Base-by-base conservation (phyloP, 2,797 vertebrate genomes). In the Oophaga sylvatica region DNA sequence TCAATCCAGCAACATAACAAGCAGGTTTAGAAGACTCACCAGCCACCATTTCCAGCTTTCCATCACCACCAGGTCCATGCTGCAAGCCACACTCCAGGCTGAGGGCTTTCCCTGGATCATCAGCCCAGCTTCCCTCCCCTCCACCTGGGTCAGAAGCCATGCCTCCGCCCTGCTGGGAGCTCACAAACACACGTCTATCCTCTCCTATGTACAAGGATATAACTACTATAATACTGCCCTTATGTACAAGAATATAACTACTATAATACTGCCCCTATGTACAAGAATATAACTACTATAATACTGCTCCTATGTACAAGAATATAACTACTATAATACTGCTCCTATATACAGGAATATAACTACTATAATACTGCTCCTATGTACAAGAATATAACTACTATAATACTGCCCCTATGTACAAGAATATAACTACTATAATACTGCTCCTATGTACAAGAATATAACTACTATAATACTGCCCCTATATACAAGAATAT, bases 211-310 rank as follows among this genome's bases (percentile, higher is more conserved):
- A 67, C 63, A 67, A 67, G 63, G 15, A 67, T 67, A 67, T 67
- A 67, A 67, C 70, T 73, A 22, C 70, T 45, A 73, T 73, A 73
- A 73, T 22, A 73, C 70, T 73, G 19, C 70, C 70, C 70, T 73
- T 29, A 67, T 29, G n/a, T 67, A 67, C 63, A 67, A 67, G 63
- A 29, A 67, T 67, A 67, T 67, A 67, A 67, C 70, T 73, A 22
- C 70, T 45, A 73, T 73, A 73, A 73, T 22, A 73, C 70, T 73
- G 19, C 70, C 5, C 70, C 9, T 29, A 67, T 29, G n/a, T 67
- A 67, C 63, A 67, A 67, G 63, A 29, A 67, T 67, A 67, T 67
- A 67, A 67, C 70, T 73, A 22, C 70, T 45, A 73, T 73, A 73
- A 73, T 22, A 73, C 70, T 73, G 19, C 70, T 12, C 70, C 9